Conservation (phyloP, 2,113 vertebrate genomes). For the Sceloporus tristichus region DNA sequence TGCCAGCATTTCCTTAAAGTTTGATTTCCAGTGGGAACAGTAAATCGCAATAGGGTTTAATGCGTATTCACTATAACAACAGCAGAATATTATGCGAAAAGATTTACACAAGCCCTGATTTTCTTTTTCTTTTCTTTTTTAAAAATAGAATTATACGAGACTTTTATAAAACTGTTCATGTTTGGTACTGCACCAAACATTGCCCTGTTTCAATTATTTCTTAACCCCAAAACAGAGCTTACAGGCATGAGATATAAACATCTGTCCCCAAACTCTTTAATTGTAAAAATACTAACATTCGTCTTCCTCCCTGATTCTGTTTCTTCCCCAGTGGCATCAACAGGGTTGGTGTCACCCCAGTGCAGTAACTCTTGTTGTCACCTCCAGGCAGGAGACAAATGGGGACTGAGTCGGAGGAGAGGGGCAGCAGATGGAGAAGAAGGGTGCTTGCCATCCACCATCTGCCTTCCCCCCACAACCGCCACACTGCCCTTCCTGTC, state of each 20-base stretch:
- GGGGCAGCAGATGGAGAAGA: no score
- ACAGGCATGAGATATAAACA: no score
- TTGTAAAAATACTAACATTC: not conserved
- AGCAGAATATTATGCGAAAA: conserved; percentile 74
- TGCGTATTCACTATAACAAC: conserved; percentile 64
- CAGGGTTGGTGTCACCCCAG: no score
- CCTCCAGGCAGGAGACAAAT: no score
- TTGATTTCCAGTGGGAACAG: conserved; percentile 75
- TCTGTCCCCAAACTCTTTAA: not conserved
- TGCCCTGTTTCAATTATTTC: not conserved
- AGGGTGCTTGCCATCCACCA: no score
- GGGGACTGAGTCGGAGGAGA: no score
- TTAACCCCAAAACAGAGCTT: not conserved
- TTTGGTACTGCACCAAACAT: not conserved
- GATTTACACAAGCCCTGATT: conserved; percentile 73
- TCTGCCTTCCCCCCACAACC: no score
- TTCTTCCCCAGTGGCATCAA: not conserved
- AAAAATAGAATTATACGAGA: conserved; percentile 72
- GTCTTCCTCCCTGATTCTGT: not conserved
- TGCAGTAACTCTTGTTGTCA: no score
- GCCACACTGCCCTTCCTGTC: no score
- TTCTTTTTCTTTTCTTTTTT: conserved; percentile 50
- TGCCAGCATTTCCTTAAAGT: conserved; percentile 65
- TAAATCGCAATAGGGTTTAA: conserved; percentile 65
- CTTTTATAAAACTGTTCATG: conserved; percentile 76